These are phyloP conservation scores for Clunio marinus DNA, from an alignment of 2,888 invertebrate genomes.

Conservation along the genomic window DNA sequence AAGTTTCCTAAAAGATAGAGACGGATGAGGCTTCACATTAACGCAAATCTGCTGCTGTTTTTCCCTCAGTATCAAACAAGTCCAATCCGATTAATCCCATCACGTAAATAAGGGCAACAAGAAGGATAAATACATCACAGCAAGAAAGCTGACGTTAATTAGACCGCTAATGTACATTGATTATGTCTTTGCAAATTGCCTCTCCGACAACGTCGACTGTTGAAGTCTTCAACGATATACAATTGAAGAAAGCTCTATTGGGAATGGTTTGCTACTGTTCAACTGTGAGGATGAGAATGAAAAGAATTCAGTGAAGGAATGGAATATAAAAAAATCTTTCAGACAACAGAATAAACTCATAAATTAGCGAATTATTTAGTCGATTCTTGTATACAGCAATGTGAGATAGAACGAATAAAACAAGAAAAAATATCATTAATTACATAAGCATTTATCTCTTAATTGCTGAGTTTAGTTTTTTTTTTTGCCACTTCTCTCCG, in stretches of 20 bases:
- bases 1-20: neutral
- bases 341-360: neutral
- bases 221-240: neutral
- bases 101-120: neutral
- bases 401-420: neutral
- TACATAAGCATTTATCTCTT: conserved; percentile 32
- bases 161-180: conserved; percentile 20
- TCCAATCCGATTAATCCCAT: conserved; percentile 20
- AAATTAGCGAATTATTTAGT: conserved; percentile 35
- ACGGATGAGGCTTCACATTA: too few species aligned
- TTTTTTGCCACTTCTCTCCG: neutral
- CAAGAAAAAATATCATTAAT: conserved; percentile 25
- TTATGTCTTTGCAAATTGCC: neutral
- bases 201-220: neutral
- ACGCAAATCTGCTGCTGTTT: neutral
- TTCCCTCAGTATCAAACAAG: neutral
- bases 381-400: neutral
- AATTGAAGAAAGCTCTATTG: neutral
- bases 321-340: neutral
- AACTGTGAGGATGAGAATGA: neutral
- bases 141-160: conserved; percentile 1
- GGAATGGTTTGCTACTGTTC: neutral
- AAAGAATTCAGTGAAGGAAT: neutral
- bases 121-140: neutral
- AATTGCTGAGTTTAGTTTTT: neutral